Conservation (phyloP, 2,797 vertebrate genomes). For the Takifugu ocellatus region DNA sequence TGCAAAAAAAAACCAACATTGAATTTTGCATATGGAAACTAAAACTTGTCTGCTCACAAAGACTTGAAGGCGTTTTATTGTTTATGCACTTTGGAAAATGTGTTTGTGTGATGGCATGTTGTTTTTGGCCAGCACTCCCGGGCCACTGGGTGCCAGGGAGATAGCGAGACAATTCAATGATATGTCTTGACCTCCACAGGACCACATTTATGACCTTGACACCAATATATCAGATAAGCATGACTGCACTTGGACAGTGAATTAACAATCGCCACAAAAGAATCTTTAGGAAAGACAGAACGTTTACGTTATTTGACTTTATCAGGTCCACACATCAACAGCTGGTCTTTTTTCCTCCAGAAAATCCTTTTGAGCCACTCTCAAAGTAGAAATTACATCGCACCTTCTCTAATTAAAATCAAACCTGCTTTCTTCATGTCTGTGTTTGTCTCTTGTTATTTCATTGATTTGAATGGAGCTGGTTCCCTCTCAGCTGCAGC, state of each 20-base stretch:
- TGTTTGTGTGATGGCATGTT: conserved; percentile 46
- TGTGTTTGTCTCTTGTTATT: conserved; percentile 22
- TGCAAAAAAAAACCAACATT: conserved; percentile 21
- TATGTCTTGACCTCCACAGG: conserved; percentile 69
- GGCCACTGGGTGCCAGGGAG: conserved; percentile 62
- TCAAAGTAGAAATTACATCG: no score
- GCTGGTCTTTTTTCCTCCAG: conserved; percentile 6
- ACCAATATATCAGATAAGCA: conserved; percentile 51
- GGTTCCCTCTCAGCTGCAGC: conserved; percentile 44
- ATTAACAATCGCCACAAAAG: conserved; percentile 50
- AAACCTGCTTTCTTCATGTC: no score
- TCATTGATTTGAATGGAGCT: conserved; percentile 31
- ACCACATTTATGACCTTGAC: conserved; percentile 64
- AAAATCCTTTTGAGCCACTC: no score
- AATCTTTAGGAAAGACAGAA: conserved; percentile 5
- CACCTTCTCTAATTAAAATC: no score
- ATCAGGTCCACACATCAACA: no score
- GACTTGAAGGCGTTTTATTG: conserved; percentile 44
- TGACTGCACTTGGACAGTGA: conserved; percentile 58
- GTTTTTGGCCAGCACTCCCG: conserved; percentile 47
- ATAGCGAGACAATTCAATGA: conserved; percentile 61
- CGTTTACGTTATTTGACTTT: no score
- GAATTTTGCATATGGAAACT: conserved; percentile 35
- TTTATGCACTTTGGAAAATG: conserved; percentile 55
- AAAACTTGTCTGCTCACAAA: conserved; percentile 33